Evolutionary conservation across 2,888 invertebrate genomes (phyloP), one percentile per base, ranked within the genome.

Genomic region (Trichogramma dendrolimi): DNA sequence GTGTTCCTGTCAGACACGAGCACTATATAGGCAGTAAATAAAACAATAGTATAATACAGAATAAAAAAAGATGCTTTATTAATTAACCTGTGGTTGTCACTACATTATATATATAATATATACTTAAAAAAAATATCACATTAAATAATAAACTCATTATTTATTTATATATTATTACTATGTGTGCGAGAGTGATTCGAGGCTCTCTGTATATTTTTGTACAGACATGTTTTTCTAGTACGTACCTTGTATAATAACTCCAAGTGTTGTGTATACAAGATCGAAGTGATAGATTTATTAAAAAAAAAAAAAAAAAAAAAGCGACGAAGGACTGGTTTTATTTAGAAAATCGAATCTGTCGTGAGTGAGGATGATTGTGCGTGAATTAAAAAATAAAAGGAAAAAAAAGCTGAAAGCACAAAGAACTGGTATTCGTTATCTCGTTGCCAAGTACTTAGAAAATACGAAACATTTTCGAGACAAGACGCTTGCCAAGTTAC

Each of bases 191-290:
- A 57, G 58, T 59, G 64, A 63, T 59, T 64, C 58, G 66, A 66
- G 60, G 59, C 53, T 58, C 60, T 63, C 71, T 72, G 74, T 77
- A 76, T 77, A 77, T 78, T 78, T 78, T 78, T 78, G 73, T 78
- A 78, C 72, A 75, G 73, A 70, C 70, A 74, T 70, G 70, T 73
- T 75, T 75, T 77, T 75, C 71, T 74, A 74, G 73, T 72, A 68
- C 67, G 71, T 75, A 73, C 67, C 68, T 60, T 40, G 11, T 53
- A 53, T 53, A 46, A 6, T 61, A 62, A 58, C 67, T 70, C 69
- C 70, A 71, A 72, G 71, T 70, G 71, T 71, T 71, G 71, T 70
- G 71, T 71, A 71, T 71, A 67, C 67, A 69, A 70, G 70, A 69
- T 67, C 68, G 63, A 68, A 72, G 69, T 70, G 69, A 69, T 69